Evolutionary conservation across 2,113 vertebrate species (phyloP), one percentile per base, ranked within the genome.

Genomic region (Ancistrus triradiatus): DNA sequence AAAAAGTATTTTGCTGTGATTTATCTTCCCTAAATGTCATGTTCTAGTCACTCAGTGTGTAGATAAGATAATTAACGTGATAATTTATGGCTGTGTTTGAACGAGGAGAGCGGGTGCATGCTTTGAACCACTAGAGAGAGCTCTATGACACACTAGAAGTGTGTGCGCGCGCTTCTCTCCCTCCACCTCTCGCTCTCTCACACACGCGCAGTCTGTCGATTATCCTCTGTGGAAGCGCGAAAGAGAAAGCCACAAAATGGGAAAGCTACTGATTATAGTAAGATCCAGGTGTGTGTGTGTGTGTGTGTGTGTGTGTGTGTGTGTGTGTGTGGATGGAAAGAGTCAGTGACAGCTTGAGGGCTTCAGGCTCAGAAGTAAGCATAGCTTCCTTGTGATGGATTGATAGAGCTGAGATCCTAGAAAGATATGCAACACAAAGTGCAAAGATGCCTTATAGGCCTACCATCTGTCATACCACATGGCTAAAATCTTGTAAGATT

Each of bases 101-200:
- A 3, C 44, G 17, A 65, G 38, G 13, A 17, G 28, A 57, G 63
- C 15, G 24, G 6, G 53, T 28, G 18, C 48, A 27, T 55, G 19
- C 31, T 15, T 59, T 64, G 48, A 35, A 59, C 87, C 88, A 90
- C 89, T 83, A 78, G 88, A 83, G 87, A 88, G 87, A 60, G 83
- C 83, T 85, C 77, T 78, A 82, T 77, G 17, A 25, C 51, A 27
- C 33, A 44, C 44, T n/a, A n/a, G n/a, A n/a, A n/a, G n/a, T n/a
- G n/a, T n/a, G n/a, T n/a, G n/a, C n/a, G n/a, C n/a, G n/a, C n/a
- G n/a, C n/a, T n/a, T n/a, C n/a, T n/a, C n/a, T n/a, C n/a, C n/a
- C n/a, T n/a, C n/a, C n/a, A n/a, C n/a, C n/a, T n/a, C n/a, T n/a
- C n/a, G n/a, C n/a, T n/a, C n/a, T n/a, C n/a, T n/a, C n/a, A n/a